phyloP scores from a whole-genome alignment of 2,888 invertebrate species.

The Caenorhabditis doughertyi region DNA sequence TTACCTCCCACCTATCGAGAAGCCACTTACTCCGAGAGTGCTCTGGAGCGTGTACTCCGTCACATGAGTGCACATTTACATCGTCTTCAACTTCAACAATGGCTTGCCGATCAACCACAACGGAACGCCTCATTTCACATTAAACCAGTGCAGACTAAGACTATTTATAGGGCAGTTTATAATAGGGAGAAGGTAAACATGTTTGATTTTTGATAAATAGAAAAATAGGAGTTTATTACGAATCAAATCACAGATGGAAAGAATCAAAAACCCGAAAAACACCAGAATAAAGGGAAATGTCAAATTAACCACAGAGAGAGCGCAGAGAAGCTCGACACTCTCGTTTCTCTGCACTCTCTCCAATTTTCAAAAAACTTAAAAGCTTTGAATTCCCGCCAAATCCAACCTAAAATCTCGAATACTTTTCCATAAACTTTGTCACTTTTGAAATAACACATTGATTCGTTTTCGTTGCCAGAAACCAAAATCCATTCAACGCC shows the following conservation, averaged over 20 bases:
- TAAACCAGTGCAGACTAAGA: conserved; percentile 58
- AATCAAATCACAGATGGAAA: conserved; percentile 3
- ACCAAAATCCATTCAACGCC: conserved; percentile 79
- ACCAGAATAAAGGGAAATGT: background rate
- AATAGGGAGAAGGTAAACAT: conserved; percentile 64
- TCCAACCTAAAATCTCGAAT: background rate
- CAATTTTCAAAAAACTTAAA: conserved; percentile 5
- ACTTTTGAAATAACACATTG: conserved; percentile 65
- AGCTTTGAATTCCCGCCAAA: conserved; percentile 19
- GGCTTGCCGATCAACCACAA: conserved; percentile 64
- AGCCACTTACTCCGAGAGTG: conserved; percentile 57
- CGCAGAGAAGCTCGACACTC: no score
- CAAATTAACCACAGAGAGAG: no score
- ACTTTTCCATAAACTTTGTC: conserved; percentile 33
- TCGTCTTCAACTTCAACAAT: conserved; percentile 65
- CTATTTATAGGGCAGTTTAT: conserved; percentile 57
- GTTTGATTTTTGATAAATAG: background rate
- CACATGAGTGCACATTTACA: conserved; percentile 64
- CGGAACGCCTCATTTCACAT: conserved; percentile 66
- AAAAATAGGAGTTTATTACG: background rate
- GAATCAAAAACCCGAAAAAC: conserved; percentile 7
- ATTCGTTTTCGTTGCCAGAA: conserved; percentile 65
- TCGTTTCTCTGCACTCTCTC: no score
- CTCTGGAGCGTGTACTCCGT: conserved; percentile 64
- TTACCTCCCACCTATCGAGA: conserved; percentile 50